Evolutionary conservation across 2,797 vertebrate genomes (phyloP), one percentile per base, ranked within the genome.

Genomic region (Sebastes reedi): DNA sequence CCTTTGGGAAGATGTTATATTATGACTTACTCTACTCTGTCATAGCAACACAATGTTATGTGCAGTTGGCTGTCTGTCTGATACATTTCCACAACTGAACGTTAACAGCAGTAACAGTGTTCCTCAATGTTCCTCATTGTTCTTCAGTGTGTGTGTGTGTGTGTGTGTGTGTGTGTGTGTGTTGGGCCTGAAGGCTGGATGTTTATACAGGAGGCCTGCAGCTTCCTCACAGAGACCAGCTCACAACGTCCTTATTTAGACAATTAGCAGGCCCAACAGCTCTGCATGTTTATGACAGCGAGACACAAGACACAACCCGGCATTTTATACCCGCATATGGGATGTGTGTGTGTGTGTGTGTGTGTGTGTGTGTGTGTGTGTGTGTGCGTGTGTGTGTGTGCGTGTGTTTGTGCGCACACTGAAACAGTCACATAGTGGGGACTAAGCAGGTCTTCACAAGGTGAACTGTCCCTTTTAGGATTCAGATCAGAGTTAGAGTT

Each of bases 191-290:
- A 22, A 54, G 34, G 77, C 62, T 90, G 77, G 74, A 80, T 89
- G 89, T 91, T 91, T 91, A 87, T 67, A 88, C 74, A 76, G 84
- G 54, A 80, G 84, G 67, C 7, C 87, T 67, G 52, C 77, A 82
- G 78, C 79, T 75, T 79, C 75, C 76, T 66, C 83, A 85, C 87
- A 87, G 62, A 80, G 81, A 88, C 55, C 85, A 82, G 70, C 70
- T 88, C 86, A 84, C 68, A 56, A 89, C 77, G n/a, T 84, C 92
- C 92, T 91, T 94, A 92, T 94, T 94, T 93, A 92, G 92, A 84
- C 87, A 66, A 60, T 54, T 20, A 76, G 67, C 54, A 71, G 72
- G 66, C 89, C 75, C 74, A 75, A n/a, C 77, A 59, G 70, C 84
- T 77, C 34, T 0, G 13, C 73, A 83, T 88, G 89, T 91, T 89